Percentiles rank a stretch among this genome's conserved stretches.
Evolutionary conservation across 1,140 invertebrate genomes (phyloP).

Genomic region (Bombus difficillimus): DNA sequence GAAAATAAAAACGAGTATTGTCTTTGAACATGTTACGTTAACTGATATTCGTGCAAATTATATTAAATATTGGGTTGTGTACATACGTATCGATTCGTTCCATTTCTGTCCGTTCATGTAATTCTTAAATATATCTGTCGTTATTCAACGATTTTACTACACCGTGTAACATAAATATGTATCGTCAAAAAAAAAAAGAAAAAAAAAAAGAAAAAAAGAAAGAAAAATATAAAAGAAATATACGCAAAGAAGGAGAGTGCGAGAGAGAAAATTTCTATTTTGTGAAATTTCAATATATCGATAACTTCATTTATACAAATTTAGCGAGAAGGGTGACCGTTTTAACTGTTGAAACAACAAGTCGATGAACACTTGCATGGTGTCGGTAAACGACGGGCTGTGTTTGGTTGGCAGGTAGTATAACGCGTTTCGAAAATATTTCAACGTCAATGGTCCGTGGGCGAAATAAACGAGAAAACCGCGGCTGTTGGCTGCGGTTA

Average conservation of each 20-base stretch:
- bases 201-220: no score
- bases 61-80: no score
- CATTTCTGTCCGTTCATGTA: background rate
- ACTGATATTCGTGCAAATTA: no score
- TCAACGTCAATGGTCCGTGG: slow-evolving; percentile 11
- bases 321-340: background rate
- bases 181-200: background rate
- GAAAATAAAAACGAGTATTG: no score
- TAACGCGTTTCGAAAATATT: slow-evolving; percentile 34
- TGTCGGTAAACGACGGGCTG: background rate
- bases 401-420: background rate
- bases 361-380: background rate
- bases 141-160: background rate
- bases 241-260: no score
- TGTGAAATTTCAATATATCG: background rate
- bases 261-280: background rate
- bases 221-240: background rate
- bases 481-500: background rate
- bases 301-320: background rate
- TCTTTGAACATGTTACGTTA: no score
- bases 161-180: background rate
- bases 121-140: background rate
- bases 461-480: slow-evolving; percentile 15
- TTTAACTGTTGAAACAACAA: background rate
- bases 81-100: no score